Evolutionary conservation across 2,888 invertebrate species (phyloP).

Genomic region (Trachelus troglodyta): DNA sequence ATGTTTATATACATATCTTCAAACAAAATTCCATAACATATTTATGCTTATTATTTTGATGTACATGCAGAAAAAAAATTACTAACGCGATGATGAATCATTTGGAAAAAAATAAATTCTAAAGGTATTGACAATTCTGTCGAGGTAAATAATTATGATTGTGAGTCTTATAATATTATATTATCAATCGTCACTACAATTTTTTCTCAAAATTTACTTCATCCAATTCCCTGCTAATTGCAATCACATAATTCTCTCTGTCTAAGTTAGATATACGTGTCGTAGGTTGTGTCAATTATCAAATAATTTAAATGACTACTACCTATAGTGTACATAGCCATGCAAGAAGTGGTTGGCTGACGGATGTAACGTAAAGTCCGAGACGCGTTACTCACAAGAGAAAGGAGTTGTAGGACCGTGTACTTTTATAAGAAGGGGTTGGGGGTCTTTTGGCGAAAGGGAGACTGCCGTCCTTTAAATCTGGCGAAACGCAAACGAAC

Average conservation of each 20-base stretch:
- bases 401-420: neutral
- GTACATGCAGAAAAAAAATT: neutral
- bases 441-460: neutral
- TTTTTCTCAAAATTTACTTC: neutral
- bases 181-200: neutral
- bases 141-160: too few relatives aligned
- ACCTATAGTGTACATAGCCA: neutral
- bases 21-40: neutral
- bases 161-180: too few relatives aligned
- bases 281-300: neutral
- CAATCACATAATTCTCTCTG: neutral
- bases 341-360: neutral
- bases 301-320: neutral
- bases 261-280: neutral
- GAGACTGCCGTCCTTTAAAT: constrained; percentile 37
- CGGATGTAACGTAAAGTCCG: neutral
- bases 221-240: neutral
- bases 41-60: neutral
- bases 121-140: neutral
- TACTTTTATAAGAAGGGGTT: neutral
- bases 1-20: neutral
- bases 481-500: constrained; percentile 51
- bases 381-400: neutral
- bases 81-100: neutral
- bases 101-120: neutral